A percentile compares a stretch with the other conserved stretches of the same genome.
Conservation (phyloP, 2,113 vertebrate genomes). For the Hippolais icterina region DNA sequence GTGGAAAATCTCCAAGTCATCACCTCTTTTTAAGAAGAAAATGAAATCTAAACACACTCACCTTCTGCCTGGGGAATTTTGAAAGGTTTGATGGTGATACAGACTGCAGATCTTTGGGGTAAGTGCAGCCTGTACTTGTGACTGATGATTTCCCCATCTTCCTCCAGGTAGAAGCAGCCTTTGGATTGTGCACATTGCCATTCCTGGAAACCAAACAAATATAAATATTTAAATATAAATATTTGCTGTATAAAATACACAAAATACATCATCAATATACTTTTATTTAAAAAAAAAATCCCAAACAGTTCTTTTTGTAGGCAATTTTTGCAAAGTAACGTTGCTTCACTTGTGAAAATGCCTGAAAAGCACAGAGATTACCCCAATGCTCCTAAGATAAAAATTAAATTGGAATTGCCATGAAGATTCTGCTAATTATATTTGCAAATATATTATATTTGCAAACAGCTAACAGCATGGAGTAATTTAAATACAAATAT, state of each 20-base stretch:
- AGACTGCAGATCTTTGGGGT: constrained; percentile 77
- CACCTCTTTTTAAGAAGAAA: background rate
- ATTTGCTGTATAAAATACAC: background rate
- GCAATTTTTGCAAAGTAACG: background rate
- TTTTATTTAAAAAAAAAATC: background rate
- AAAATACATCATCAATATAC: background rate
- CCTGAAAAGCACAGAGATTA: background rate
- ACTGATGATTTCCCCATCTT: constrained; percentile 80
- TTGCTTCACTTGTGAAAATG: background rate
- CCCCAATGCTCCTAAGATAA: background rate
- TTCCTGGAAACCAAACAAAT: constrained; percentile 73
- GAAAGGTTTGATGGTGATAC: constrained; percentile 84
- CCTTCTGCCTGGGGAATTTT: constrained; percentile 73
- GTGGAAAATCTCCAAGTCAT: background rate
- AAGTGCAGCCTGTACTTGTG: constrained; percentile 86
- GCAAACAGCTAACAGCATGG: background rate
- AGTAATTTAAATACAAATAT: background rate
- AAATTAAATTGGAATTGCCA: background rate
- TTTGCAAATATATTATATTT: background rate
- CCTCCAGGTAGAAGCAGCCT: constrained; percentile 91
- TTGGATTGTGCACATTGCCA: constrained; percentile 80
- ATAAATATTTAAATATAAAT: background rate
- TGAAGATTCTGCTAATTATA: background rate
- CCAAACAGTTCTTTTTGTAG: background rate
- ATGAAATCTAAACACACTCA: background rate